These are phyloP conservation scores for Chloropsis cyanopogon DNA, from an alignment of 2,113 vertebrate genomes.

Conservation along the genomic window DNA sequence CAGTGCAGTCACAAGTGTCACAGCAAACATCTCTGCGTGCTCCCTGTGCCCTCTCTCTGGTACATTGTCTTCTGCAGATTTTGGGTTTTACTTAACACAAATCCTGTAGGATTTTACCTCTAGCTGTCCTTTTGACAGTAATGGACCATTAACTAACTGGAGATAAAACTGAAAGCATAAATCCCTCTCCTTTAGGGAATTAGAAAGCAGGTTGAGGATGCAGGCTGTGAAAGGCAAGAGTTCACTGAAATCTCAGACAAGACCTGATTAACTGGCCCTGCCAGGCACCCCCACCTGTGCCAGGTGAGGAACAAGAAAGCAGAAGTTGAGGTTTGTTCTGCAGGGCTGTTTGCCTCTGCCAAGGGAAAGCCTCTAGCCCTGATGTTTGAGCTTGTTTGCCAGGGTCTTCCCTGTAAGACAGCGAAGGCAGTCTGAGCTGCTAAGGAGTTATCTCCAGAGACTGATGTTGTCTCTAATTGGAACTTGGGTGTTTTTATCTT, in stretches of 20 bases:
- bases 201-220: slow-evolving; percentile 33
- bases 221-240: slow-evolving; percentile 27
- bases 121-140: slow-evolving; percentile 46
- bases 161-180: slow-evolving; percentile 47
- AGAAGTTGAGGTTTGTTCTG: not conserved
- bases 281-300: not conserved
- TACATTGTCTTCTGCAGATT: not conserved
- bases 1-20: not conserved
- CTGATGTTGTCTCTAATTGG: not conserved
- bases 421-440: not conserved
- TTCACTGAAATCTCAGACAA: not conserved
- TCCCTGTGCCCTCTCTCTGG: not conserved
- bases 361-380: not conserved
- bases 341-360: not conserved
- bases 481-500: not conserved
- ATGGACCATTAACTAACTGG: slow-evolving; percentile 49
- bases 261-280: slow-evolving; percentile 3
- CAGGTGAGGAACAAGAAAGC: not conserved
- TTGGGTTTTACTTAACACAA: not conserved
- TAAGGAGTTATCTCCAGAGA: not conserved
- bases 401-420: not conserved
- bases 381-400: not conserved
- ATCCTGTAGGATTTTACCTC: slow-evolving; percentile 41
- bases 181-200: slow-evolving; percentile 38
- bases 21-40: not conserved